These are phyloP conservation scores for Stenodera caucasica DNA, from an alignment of 2,888 invertebrate species.

Conservation along the genomic window DNA sequence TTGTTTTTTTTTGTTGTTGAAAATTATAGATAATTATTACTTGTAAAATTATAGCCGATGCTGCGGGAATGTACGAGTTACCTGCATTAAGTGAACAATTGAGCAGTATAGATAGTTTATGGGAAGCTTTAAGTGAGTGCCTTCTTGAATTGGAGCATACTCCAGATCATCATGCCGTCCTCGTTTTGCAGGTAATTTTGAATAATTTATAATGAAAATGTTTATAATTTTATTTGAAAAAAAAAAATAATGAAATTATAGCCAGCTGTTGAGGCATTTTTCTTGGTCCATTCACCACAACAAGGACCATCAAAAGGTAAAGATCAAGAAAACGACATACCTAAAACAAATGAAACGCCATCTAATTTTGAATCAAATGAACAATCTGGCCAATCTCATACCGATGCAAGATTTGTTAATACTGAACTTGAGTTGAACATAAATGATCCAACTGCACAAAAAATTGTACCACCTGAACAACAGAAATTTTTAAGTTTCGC, in stretches of 20 bases:
- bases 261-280: slow-evolving; percentile 89
- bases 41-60: slow-evolving; percentile 23
- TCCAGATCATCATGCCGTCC: slow-evolving; percentile 84
- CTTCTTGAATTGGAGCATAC: slow-evolving; percentile 78
- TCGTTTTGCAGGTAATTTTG: slow-evolving; percentile 68
- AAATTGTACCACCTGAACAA: slow-evolving; percentile 59
- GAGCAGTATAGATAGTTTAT: slow-evolving; percentile 67
- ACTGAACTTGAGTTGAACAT: slow-evolving; percentile 21
- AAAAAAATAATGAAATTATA: slow-evolving; percentile 44
- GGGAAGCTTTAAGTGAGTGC: slow-evolving; percentile 79
- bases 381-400: not conserved
- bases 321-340: slow-evolving; percentile 31
- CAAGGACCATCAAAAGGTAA: slow-evolving; percentile 51
- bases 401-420: slow-evolving; percentile 17
- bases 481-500: slow-evolving; percentile 81
- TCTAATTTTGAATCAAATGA: not conserved
- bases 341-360: not conserved
- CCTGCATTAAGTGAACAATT: slow-evolving; percentile 72
- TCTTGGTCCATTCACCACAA: slow-evolving; percentile 78
- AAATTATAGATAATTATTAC: not conserved
- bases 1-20: not conserved
- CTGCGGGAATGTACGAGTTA: slow-evolving; percentile 45
- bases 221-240: not conserved
- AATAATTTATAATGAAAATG: not conserved
- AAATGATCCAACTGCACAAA: slow-evolving; percentile 23